A percentile compares a stretch with the other conserved stretches of the same genome.
These are phyloP conservation scores for Microplitis mediator DNA, from an alignment of 1,140 invertebrate genomes.

Conservation along the genomic window DNA sequence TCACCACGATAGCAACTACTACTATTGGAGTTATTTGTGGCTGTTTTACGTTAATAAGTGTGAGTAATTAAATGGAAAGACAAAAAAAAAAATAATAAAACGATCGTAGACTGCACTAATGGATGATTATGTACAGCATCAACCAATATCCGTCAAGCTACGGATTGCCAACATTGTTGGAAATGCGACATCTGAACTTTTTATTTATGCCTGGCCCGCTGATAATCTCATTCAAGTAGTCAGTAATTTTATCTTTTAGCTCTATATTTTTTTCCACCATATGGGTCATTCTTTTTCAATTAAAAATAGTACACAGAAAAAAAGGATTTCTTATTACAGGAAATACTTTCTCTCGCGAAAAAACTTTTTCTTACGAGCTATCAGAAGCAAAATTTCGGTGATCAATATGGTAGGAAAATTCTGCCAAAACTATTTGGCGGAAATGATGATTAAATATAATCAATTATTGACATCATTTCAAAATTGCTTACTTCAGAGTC, in stretches of 20 bases:
- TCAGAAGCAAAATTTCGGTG: too few relatives aligned
- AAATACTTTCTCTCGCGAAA: too few relatives aligned
- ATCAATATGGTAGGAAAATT: too few relatives aligned
- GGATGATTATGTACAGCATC: slow-evolving; percentile 25
- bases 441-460: too few relatives aligned
- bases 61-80: slow-evolving; percentile 21
- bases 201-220: slow-evolving; percentile 41
- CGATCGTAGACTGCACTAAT: too few relatives aligned
- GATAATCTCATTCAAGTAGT: slow-evolving; percentile 39
- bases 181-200: slow-evolving; percentile 35
- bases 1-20: slow-evolving; percentile 29
- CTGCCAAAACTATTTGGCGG: too few relatives aligned
- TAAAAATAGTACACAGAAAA: too few relatives aligned
- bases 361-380: too few relatives aligned
- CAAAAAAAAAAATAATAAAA: not conserved
- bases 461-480: not conserved
- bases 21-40: slow-evolving; percentile 32
- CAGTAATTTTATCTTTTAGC: slow-evolving; percentile 3
- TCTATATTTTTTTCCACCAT: too few relatives aligned
- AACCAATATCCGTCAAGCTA: slow-evolving; percentile 30
- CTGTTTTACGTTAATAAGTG: slow-evolving; percentile 30
- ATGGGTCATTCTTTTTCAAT: too few relatives aligned
- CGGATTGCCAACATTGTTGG: slow-evolving; percentile 29
- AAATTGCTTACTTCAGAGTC: slow-evolving; percentile 10
- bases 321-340: too few relatives aligned